Conservation (phyloP, 1,140 invertebrate genomes). For the Oscheius sp. region DNA sequence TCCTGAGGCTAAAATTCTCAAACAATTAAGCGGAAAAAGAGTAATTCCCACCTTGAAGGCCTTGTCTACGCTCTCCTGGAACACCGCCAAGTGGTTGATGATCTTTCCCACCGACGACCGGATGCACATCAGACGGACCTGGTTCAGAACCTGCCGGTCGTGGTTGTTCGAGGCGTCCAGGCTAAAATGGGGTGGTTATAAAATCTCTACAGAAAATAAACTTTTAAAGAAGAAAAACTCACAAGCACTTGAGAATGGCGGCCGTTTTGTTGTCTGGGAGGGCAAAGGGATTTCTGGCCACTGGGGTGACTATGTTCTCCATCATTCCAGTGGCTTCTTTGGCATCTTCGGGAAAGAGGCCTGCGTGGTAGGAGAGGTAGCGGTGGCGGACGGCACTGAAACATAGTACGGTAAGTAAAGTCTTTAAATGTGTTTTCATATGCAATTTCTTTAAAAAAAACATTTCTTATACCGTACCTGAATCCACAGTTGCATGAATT, state of each 20-base stretch:
- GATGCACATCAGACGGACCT: neutral
- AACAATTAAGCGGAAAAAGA: neutral
- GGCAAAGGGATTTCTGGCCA: neutral
- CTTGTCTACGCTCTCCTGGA: neutral
- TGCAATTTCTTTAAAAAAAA: neutral
- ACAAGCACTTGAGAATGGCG: neutral
- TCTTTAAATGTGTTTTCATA: neutral
- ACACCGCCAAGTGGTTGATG: neutral
- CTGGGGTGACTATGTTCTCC: neutral
- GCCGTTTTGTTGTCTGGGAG: neutral
- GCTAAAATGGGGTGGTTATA: neutral
- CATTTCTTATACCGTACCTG: slow-evolving; percentile 12
- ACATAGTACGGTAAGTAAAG: too few relatives aligned
- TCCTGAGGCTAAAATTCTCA: neutral
- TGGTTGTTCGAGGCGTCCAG: neutral
- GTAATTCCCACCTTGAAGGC: neutral
- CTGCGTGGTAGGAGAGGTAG: slow-evolving; percentile 31
- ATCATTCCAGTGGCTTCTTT: slow-evolving; percentile 35
- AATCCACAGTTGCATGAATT: slow-evolving; percentile 36
- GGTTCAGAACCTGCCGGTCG: neutral
- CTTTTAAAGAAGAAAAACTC: neutral
- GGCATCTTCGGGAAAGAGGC: slow-evolving; percentile 42
- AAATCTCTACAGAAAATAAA: neutral
- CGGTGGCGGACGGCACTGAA: slow-evolving; percentile 40
- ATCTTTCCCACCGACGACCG: neutral